Evolutionary conservation across 2,888 invertebrate genomes (phyloP).

Genomic region (Agrotis clavis): DNA sequence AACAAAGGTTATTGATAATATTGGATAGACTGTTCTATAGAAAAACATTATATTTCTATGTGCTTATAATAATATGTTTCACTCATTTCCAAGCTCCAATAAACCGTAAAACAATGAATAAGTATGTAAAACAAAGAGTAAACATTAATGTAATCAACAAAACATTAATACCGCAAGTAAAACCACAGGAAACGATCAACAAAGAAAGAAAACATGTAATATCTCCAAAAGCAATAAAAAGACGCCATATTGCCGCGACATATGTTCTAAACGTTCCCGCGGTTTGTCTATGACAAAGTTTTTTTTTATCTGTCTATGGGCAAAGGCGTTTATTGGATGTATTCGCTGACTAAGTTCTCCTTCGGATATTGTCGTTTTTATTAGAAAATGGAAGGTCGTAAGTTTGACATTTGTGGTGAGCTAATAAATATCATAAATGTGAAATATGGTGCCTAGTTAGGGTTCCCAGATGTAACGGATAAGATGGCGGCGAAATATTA

Average conservation of each 20-base stretch:
- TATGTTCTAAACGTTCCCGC: constrained; percentile 65
- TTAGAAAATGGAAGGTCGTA: constrained; percentile 39
- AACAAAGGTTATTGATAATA: too few species aligned
- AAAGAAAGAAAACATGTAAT: constrained; percentile 57
- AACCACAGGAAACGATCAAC: constrained; percentile 39
- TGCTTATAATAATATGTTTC: too few species aligned
- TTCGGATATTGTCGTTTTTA: constrained; percentile 66
- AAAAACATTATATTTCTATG: too few species aligned
- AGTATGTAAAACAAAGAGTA: not conserved
- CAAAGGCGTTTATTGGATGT: constrained; percentile 62
- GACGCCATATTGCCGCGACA: constrained; percentile 68
- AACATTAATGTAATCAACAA: constrained; percentile 17
- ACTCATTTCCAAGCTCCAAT: too few species aligned
- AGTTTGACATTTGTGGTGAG: constrained; percentile 42
- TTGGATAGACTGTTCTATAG: too few species aligned
- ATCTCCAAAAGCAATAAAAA: constrained; percentile 66
- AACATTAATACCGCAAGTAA: constrained; percentile 37
- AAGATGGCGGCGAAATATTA: too few species aligned
- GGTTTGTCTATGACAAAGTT: constrained; percentile 74
- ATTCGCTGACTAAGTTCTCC: constrained; percentile 64
- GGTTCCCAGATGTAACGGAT: too few species aligned
- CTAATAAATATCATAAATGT: constrained; percentile 48
- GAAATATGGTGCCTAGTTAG: constrained; percentile 23
- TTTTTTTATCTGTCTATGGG: constrained; percentile 68
- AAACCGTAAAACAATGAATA: too few species aligned